phyloP scores from a whole-genome alignment of 2,113 vertebrate genomes.

The Irena cyanogastra region DNA sequence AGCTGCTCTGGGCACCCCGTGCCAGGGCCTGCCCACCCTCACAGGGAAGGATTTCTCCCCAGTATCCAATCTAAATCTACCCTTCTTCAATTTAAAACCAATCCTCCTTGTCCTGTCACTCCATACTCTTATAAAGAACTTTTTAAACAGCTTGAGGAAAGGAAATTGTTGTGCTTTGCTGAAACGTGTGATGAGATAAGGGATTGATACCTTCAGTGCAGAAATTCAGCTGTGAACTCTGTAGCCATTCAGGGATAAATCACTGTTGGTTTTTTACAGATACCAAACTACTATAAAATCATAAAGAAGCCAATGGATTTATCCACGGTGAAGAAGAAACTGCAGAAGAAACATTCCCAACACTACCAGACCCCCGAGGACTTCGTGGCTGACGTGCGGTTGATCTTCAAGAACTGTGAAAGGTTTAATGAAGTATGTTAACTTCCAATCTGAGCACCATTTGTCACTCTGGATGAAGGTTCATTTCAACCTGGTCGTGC shows the following conservation, averaged over 20 bases:
- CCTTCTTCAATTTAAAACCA: background rate
- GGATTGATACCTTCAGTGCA: background rate
- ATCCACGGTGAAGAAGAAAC: constrained; percentile 91
- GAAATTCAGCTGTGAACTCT: background rate
- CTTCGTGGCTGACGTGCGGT: constrained; percentile 91
- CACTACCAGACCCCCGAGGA: constrained; percentile 88
- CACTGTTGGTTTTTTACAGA: constrained; percentile 69
- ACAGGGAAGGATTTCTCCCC: background rate
- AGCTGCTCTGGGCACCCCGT: background rate
- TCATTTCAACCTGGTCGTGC: background rate
- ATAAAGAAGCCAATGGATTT: constrained; percentile 98
- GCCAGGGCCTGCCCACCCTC: background rate
- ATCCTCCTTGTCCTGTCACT: background rate
- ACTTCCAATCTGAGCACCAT: constrained; percentile 60
- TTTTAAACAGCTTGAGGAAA: background rate
- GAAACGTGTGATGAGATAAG: background rate
- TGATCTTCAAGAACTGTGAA: constrained; percentile 98
- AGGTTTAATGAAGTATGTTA: constrained; percentile 98
- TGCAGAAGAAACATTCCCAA: constrained; percentile 89
- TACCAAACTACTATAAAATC: constrained; percentile 99
- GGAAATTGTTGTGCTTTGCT: background rate
- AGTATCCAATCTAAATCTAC: background rate
- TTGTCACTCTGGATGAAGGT: background rate
- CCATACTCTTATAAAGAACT: background rate
- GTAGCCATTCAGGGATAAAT: background rate